phyloP scores from a whole-genome alignment of 2,888 invertebrate genomes.

The Pandemis heparana region DNA sequence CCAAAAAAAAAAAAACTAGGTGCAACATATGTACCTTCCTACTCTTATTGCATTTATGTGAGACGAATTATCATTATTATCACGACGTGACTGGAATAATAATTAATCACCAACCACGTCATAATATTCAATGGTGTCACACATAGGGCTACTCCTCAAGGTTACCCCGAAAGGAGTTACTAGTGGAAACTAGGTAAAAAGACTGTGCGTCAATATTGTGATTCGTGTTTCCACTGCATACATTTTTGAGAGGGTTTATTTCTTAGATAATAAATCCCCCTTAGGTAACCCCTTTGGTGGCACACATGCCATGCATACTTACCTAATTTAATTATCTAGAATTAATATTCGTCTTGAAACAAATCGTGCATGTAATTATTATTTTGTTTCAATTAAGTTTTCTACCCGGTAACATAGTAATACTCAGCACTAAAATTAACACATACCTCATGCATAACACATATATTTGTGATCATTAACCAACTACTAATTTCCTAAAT shows the following conservation, averaged over 20 bases:
- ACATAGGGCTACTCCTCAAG: too few relatives aligned
- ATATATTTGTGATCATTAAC: background rate
- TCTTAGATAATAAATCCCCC: too few relatives aligned
- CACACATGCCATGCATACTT: background rate
- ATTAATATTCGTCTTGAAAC: slow-evolving; percentile 17
- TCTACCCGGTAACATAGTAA: slow-evolving; percentile 3
- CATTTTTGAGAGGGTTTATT: too few relatives aligned
- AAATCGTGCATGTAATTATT: slow-evolving; percentile 6
- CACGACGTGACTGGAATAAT: background rate
- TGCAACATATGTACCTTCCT: too few relatives aligned
- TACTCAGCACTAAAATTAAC: slow-evolving; percentile 6
- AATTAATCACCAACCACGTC: background rate
- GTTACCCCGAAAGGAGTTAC: too few relatives aligned
- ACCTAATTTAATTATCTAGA: background rate
- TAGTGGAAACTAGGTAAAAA: too few relatives aligned
- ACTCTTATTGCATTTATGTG: background rate
- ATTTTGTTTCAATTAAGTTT: slow-evolving; percentile 20
- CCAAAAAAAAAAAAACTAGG: too few relatives aligned
- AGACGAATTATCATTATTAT: background rate
- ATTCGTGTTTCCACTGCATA: too few relatives aligned
- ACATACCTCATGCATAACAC: background rate
- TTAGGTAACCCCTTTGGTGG: too few relatives aligned
- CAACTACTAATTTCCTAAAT: background rate
- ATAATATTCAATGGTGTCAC: background rate
- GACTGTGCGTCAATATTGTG: too few relatives aligned